Evolutionary conservation across 2,797 vertebrate genomes (phyloP).

Genomic region (Thunnus albacares): DNA sequence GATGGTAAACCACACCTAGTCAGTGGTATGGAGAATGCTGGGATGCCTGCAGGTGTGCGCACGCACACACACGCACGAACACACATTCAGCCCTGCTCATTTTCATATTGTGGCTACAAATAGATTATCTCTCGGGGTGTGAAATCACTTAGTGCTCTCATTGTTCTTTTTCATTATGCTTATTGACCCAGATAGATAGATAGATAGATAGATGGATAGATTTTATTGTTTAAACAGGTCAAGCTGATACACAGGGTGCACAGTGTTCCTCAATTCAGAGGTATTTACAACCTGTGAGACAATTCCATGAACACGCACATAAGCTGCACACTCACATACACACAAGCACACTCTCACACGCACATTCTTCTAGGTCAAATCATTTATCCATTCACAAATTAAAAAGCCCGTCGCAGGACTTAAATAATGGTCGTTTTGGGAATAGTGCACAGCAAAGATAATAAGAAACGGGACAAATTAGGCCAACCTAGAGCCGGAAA

Average conservation of each 20-base stretch:
- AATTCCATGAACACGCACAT: slow-evolving; percentile 29
- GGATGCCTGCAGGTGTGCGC: slow-evolving; percentile 15
- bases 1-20: slow-evolving; percentile 49
- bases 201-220: slow-evolving; percentile 59
- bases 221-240: slow-evolving; percentile 38
- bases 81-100: slow-evolving; percentile 37
- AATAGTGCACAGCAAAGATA: slow-evolving; percentile 64
- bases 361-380: slow-evolving; percentile 64
- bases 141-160: slow-evolving; percentile 52
- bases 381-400: slow-evolving; percentile 76
- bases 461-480: slow-evolving; percentile 76
- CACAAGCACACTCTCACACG: neutral
- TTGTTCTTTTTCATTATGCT: slow-evolving; percentile 52
- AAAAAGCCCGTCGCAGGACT: slow-evolving; percentile 72
- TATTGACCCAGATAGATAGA: slow-evolving; percentile 55
- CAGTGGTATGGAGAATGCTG: slow-evolving; percentile 14
- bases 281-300: slow-evolving; percentile 49
- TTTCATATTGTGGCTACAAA: slow-evolving; percentile 67
- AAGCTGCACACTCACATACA: slow-evolving; percentile 6
- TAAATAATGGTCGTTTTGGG: slow-evolving; percentile 67
- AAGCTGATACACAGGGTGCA: slow-evolving; percentile 45
- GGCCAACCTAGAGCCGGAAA: slow-evolving; percentile 65
- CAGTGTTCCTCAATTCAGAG: slow-evolving; percentile 46
- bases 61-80: neutral
- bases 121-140: slow-evolving; percentile 58